Evolutionary conservation across 2,888 invertebrate genomes (phyloP).

Genomic region (Leucozona laternaria): DNA sequence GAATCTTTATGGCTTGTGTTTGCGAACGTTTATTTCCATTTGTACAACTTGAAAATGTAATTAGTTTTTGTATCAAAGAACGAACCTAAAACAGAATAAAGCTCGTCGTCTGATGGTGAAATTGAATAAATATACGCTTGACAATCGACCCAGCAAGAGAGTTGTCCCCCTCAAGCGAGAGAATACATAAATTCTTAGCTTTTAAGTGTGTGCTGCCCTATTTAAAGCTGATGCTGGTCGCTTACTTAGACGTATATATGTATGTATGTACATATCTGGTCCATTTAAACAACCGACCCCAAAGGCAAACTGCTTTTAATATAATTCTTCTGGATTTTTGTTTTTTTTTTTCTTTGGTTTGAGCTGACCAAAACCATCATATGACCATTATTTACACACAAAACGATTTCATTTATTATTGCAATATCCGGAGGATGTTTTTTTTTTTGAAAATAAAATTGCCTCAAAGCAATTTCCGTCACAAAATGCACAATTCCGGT

Average conservation of each 20-base stretch:
- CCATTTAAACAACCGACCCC: conserved; percentile 3
- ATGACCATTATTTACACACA: conserved; percentile 32
- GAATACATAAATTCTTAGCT: conserved; percentile 12
- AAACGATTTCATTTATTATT: conserved; percentile 56
- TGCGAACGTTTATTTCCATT: neutral
- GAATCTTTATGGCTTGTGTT: neutral
- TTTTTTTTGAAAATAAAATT: conserved; percentile 47
- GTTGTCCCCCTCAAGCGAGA: neutral
- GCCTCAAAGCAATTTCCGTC: conserved; percentile 57
- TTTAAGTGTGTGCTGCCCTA: conserved; percentile 5
- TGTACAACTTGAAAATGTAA: conserved; percentile 2
- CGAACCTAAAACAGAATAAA: conserved; percentile 13
- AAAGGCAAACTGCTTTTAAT: conserved; percentile 4
- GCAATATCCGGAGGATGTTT: conserved; percentile 55
- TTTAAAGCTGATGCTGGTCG: neutral
- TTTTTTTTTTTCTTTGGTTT: neutral
- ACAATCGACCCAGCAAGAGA: neutral
- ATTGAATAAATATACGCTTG: conserved; percentile 4
- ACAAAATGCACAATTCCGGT: conserved; percentile 45
- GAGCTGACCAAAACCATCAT: neutral
- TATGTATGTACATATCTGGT: neutral
- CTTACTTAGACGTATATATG: neutral
- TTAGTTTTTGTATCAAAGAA: conserved; percentile 28
- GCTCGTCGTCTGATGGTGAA: neutral
- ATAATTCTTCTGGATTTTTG: neutral